Conservation (phyloP, 2,113 vertebrate species). For the Anarrhichthys ocellatus region DNA sequence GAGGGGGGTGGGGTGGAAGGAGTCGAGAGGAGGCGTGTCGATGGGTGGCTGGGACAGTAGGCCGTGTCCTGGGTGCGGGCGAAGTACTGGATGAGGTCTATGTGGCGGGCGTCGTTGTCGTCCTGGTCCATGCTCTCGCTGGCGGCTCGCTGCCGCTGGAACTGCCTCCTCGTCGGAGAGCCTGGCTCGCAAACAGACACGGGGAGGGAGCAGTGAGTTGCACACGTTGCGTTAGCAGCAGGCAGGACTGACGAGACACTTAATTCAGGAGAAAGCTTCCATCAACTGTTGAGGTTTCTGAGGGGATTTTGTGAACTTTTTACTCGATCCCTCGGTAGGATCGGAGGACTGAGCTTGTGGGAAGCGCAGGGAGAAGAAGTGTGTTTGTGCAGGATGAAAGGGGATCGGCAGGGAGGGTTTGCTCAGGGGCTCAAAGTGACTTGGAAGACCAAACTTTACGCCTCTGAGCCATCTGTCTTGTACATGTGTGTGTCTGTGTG, state of each 20-base stretch:
- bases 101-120: conserved; percentile 85
- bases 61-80: conserved; percentile 86
- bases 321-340: neutral
- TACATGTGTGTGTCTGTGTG: conserved; percentile 42
- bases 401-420: conserved; percentile 50
- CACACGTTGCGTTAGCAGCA: conserved; percentile 20
- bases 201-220: conserved; percentile 9
- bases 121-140: conserved; percentile 97
- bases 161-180: conserved; percentile 94
- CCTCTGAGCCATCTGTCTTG: conserved; percentile 81
- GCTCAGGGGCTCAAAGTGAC: conserved; percentile 59
- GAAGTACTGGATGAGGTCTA: conserved; percentile 96
- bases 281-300: conserved; percentile 31
- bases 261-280: conserved; percentile 47
- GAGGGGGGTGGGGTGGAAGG: conserved; percentile 90
- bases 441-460: conserved; percentile 74
- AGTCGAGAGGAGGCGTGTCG: conserved; percentile 83
- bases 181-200: conserved; percentile 74
- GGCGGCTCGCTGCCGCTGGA: conserved; percentile 95
- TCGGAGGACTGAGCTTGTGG: neutral
- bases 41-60: conserved; percentile 79
- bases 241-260: conserved; percentile 5
- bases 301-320: conserved; percentile 37
- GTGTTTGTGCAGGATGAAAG: conserved; percentile 33
- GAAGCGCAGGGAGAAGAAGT: neutral